Base-by-base conservation (phyloP, 1,140 invertebrate genomes). In the Hermatobates lingyangjiaoensis region DNA sequence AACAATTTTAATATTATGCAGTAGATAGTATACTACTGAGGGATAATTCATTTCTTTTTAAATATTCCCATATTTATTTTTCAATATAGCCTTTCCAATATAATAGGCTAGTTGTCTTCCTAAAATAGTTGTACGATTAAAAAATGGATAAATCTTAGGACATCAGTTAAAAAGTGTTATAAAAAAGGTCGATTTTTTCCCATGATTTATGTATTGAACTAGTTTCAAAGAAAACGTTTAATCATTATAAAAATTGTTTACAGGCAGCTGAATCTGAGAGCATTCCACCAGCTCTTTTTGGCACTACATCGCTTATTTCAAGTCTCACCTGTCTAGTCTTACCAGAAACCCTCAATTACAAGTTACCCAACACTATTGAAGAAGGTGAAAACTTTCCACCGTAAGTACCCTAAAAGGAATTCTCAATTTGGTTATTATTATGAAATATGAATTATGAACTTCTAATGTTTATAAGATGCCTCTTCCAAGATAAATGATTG, bases 241-340 rank as follows among this genome's bases (percentile, higher is more conserved):
- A 2, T 26, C 15, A 14, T 15, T 39, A 25, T 42, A 15, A 18
- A 39, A 7, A 45, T 5, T 30, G 20, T 45, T 45, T 28, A 21
- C 40, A 48, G 46, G 44, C 23, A 30, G 12, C 25, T 3, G n/a
- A 72, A 52, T 80, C 77, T 76, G 63, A 60, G 34, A 75, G 76
- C 2, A 59, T 85, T 50, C 59, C 61, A 3, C 55, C 58, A 12
- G 27, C 60, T 3, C 28, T 61, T 15, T 58, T 63, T 49, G 60
- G 62, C 2, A 45, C 50, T 10, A 39, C 56, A 4, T 51, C 57
- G n/a, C 26, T 61, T 26, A 46, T 51, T 3, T 54, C 56, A 3
- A 59, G 52, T 7, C 7, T 51, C 1, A 34, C 58, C 4, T 50
- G 54, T 2, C 28, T 58, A 1, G 49, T 60, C 0, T 50, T 64